Percentiles rank a stretch among this genome's conserved stretches.
Conservation (phyloP, 2,113 vertebrate species). For the Atrichornis clamosus region DNA sequence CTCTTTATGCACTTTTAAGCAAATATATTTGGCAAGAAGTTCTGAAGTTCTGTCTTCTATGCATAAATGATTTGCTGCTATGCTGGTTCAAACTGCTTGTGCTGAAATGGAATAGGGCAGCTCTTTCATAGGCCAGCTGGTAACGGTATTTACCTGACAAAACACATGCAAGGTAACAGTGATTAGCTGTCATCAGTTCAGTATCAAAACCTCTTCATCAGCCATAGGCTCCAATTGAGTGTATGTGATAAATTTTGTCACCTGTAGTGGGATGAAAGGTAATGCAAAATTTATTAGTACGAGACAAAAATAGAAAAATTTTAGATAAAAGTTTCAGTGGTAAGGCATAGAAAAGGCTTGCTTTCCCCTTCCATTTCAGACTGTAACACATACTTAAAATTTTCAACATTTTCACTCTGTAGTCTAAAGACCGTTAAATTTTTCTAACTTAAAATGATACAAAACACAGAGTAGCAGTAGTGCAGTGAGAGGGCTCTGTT, state of each 20-base stretch:
- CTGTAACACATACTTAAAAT: background rate
- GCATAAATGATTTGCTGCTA: background rate
- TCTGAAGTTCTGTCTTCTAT: background rate
- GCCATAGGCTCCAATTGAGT: background rate
- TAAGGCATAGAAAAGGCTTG: background rate
- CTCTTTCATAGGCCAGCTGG: background rate
- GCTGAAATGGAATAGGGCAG: background rate
- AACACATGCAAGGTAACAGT: background rate
- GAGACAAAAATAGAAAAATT: background rate
- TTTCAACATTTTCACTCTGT: background rate
- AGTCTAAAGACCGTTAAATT: background rate
- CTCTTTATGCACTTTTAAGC: background rate
- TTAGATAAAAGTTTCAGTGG: background rate
- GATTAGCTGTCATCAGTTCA: background rate
- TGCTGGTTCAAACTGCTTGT: background rate
- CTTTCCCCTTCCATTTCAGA: background rate
- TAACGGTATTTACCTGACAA: background rate
- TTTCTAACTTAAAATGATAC: background rate
- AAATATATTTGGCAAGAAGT: background rate
- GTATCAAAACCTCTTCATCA: background rate
- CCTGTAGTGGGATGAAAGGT: background rate
- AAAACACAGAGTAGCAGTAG: background rate
- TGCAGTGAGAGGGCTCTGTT: background rate
- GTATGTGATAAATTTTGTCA: background rate
- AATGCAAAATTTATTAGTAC: conserved; percentile 13